Evolutionary conservation across 2,113 vertebrate genomes (phyloP).

Genomic region (Blennius ocellaris): DNA sequence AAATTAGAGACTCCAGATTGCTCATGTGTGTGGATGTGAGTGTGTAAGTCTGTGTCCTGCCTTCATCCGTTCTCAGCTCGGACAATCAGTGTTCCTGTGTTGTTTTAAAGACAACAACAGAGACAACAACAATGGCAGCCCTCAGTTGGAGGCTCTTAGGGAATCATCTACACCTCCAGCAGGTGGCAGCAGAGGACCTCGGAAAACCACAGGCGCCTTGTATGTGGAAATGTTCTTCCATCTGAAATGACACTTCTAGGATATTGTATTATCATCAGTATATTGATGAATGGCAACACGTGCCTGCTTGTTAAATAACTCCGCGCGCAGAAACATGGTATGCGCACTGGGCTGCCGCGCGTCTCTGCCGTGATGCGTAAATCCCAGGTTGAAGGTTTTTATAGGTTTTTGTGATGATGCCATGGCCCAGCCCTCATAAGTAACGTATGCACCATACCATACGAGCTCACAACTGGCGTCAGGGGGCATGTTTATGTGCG

Average conservation of each 20-base stretch:
- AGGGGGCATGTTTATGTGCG: neutral
- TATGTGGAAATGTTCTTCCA: neutral
- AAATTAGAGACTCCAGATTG: no score
- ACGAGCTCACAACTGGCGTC: slow-evolving; percentile 8
- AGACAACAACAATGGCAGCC: no score
- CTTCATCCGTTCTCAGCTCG: no score
- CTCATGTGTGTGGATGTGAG: no score
- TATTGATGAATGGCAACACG: neutral
- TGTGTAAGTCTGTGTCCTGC: no score
- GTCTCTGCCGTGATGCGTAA: neutral
- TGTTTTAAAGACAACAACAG: no score
- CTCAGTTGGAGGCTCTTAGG: neutral
- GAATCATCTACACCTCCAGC: neutral
- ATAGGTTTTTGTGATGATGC: slow-evolving; percentile 2
- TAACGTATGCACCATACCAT: slow-evolving; percentile 10
- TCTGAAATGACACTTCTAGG: neutral
- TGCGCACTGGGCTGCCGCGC: neutral
- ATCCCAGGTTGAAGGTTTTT: neutral
- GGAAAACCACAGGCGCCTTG: neutral
- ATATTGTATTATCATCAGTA: fast-evolving
- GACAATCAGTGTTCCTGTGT: no score
- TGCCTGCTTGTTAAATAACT: fast-evolving
- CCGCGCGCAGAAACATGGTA: neutral
- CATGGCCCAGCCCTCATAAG: slow-evolving; percentile 23
- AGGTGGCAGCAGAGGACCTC: slow-evolving; percentile 53